phyloP scores from a whole-genome alignment of 2,797 vertebrate genomes.

The Darevskia mixta region DNA sequence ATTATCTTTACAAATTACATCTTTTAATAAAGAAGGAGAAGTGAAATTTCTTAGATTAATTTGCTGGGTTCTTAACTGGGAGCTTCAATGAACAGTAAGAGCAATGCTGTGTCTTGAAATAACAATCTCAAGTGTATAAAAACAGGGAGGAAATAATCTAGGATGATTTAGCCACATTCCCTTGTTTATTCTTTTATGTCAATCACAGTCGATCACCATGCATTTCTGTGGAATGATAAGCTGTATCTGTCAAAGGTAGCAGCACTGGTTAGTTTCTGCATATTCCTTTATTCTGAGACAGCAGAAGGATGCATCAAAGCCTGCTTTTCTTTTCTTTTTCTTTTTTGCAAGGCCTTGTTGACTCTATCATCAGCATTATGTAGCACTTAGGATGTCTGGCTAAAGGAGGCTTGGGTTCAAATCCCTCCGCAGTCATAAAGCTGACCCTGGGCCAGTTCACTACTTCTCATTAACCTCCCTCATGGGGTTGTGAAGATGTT shows the following conservation, averaged over 20 bases:
- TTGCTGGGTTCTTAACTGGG: not conserved
- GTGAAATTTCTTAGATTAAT: not conserved
- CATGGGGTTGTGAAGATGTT: not conserved
- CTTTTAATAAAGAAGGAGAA: constrained; percentile 6
- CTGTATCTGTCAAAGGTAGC: not conserved
- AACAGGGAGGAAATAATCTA: not conserved
- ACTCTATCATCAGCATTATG: not conserved
- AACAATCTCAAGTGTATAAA: not conserved
- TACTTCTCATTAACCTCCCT: not conserved
- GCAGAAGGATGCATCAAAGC: not conserved
- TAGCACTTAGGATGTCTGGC: not conserved
- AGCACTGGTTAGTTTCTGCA: not conserved
- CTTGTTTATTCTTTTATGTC: not conserved
- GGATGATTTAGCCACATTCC: not conserved
- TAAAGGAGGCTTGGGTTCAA: not conserved
- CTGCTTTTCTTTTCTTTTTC: not conserved
- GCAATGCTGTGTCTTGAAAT: not conserved
- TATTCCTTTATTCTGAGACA: not conserved
- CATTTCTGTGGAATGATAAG: not conserved
- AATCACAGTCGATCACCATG: not conserved
- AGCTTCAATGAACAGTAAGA: not conserved
- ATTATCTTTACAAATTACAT: constrained; percentile 44
- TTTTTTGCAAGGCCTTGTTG: not conserved
- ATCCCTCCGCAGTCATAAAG: not conserved
- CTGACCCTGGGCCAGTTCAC: not conserved